Evolutionary conservation across 2,888 invertebrate genomes (phyloP), one percentile per base, ranked within the genome.

Genomic region (Brachypalpus laphriformis): DNA sequence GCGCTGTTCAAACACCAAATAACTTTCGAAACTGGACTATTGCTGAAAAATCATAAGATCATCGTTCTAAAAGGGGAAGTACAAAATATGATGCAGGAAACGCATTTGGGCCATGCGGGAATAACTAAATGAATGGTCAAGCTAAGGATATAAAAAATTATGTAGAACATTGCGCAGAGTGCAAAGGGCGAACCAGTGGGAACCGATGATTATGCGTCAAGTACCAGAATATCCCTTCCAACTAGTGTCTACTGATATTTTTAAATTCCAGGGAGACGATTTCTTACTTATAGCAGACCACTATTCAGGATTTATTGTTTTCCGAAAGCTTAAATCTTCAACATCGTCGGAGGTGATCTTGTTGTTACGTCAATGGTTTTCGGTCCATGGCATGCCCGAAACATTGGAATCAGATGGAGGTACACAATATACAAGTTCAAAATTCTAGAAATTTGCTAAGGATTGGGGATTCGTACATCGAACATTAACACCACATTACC

Each of bases 1-100:
- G 16, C 68, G 6, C 18, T 16, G 2, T 68, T 56, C 42, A 68
- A 54, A 45, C 49, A 68, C 16, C 40, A 68, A 56, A 68, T 68
- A 25, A 40, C 28, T 1, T 68, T 42, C 22, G 68, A 54, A 47
- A 20, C 57, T 4, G 34, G 45, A n/a, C 14, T 70, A 14, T 22
- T 57, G 20, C 25, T 45, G 7, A 56, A 47, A 56, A 45, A 45
- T 20, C 3, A 57, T 14, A 57, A 56, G 14, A 14, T 57, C 20
- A 72, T 42, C 0, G 51, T 54, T 28, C 42, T 56, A 2, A 34
- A 56, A 45, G 3, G 16, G 2, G 45, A 63, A 56, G 40, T 74
- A 28, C 25, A 6, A 28, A 54, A 54, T 42, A 63, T 45, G 40
- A 18, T 72, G 1, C 28, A 9, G 7, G 31, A 51, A 45, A 9